phyloP scores from a whole-genome alignment of 64 coral and sea anemone species.

The Pachyseris speciosa region DNA sequence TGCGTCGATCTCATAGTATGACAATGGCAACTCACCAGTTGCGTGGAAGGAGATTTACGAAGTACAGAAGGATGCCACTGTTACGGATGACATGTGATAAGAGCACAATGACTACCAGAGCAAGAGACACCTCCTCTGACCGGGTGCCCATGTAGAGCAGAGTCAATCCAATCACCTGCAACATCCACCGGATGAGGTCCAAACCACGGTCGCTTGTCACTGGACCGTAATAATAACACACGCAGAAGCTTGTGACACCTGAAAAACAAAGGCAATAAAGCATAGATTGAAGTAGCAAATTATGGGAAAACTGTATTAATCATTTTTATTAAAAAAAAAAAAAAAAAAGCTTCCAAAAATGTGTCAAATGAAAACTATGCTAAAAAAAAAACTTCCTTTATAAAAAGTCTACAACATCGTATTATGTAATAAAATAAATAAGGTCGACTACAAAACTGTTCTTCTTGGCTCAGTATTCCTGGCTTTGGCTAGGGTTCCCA shows the following conservation, averaged over 20 bases:
- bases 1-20: too few species aligned
- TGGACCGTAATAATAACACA: slow-evolving; percentile 93
- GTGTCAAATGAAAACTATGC: too few species aligned
- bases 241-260: slow-evolving; percentile 82
- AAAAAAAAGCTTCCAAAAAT: too few species aligned
- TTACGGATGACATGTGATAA: slow-evolving; percentile 33
- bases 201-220: slow-evolving; percentile 76
- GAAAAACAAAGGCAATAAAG: neutral
- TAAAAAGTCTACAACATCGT: too few species aligned
- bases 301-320: too few species aligned
- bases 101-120: slow-evolving; percentile 48
- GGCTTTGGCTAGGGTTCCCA: too few species aligned
- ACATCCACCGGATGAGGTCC: slow-evolving; percentile 87
- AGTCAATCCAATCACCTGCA: slow-evolving; percentile 59
- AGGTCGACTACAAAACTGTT: too few species aligned
- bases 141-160: slow-evolving; percentile 77
- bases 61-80: slow-evolving; percentile 34
- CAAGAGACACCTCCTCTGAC: slow-evolving; percentile 80
- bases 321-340: too few species aligned
- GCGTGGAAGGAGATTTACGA: neutral
- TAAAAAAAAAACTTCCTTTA: too few species aligned
- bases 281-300: too few species aligned
- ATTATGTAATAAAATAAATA: too few species aligned
- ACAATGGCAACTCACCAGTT: neutral
- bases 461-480: too few species aligned